Conservation (phyloP, 2,113 vertebrate species). For the Columbina picui region DNA sequence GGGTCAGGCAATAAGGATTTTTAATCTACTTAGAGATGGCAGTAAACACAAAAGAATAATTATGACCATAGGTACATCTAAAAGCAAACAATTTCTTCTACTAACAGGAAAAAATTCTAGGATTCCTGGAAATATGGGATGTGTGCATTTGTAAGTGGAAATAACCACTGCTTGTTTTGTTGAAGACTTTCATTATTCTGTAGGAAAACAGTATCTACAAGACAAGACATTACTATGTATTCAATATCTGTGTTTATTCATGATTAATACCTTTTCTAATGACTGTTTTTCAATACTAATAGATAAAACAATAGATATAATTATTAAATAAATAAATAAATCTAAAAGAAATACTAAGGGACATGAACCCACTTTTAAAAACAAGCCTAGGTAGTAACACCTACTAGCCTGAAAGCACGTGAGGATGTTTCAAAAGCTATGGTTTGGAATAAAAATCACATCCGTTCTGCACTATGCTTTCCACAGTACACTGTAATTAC, state of each 20-base stretch:
- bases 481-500: neutral
- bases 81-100: neutral
- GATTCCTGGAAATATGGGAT: neutral
- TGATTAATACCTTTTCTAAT: neutral
- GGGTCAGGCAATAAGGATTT: neutral
- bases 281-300: neutral
- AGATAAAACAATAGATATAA: neutral
- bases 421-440: neutral
- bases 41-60: neutral
- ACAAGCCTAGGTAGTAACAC: neutral
- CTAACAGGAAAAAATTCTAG: neutral
- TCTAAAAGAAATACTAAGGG: neutral
- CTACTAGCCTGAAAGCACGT: neutral
- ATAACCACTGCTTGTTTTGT: neutral
- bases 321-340: neutral
- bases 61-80: neutral
- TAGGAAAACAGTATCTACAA: neutral
- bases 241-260: neutral
- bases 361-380: neutral
- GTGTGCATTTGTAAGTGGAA: neutral
- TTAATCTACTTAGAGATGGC: neutral
- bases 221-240: neutral
- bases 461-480: neutral
- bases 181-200: neutral
- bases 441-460: neutral